Evolutionary conservation across 2,797 vertebrate species (phyloP).

Genomic region (Myotis daubentonii): DNA sequence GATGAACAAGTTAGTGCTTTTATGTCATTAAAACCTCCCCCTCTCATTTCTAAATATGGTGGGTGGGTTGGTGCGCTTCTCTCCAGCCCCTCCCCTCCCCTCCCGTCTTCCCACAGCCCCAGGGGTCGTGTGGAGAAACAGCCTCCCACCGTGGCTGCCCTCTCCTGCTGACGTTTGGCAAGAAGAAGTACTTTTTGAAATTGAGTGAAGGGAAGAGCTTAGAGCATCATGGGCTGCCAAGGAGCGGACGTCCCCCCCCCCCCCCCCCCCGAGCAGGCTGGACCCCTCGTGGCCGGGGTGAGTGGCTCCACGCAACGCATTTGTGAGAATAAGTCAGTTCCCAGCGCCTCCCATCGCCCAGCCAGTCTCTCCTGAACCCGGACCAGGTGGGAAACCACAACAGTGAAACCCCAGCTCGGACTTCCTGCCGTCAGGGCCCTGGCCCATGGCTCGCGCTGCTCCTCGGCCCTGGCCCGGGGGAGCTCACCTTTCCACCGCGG

Average conservation of each 20-base stretch:
- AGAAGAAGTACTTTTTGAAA: background rate
- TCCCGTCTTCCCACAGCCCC: background rate
- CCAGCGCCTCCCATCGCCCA: background rate
- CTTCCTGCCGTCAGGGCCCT: too few species aligned
- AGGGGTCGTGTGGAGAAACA: accelerated
- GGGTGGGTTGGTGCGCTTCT: background rate
- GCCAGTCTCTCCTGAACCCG: background rate
- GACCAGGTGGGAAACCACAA: background rate
- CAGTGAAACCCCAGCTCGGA: background rate
- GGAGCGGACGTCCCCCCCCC: background rate
- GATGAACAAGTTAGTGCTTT: too few species aligned
- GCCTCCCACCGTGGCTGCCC: background rate
- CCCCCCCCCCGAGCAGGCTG: background rate
- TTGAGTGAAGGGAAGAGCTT: background rate
- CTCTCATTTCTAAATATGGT: background rate
- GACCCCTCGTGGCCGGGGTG: background rate
- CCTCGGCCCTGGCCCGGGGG: background rate
- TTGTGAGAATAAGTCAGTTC: background rate
- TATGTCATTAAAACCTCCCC: background rate
- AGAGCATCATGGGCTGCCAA: background rate
- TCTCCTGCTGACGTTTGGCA: background rate
- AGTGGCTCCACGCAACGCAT: accelerated
- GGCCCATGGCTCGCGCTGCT: background rate
- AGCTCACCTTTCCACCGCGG: slow-evolving; percentile 93
- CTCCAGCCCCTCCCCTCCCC: background rate